Evolutionary conservation across 2,113 vertebrate species (phyloP).

Genomic region (Peromyscus polionotus): DNA sequence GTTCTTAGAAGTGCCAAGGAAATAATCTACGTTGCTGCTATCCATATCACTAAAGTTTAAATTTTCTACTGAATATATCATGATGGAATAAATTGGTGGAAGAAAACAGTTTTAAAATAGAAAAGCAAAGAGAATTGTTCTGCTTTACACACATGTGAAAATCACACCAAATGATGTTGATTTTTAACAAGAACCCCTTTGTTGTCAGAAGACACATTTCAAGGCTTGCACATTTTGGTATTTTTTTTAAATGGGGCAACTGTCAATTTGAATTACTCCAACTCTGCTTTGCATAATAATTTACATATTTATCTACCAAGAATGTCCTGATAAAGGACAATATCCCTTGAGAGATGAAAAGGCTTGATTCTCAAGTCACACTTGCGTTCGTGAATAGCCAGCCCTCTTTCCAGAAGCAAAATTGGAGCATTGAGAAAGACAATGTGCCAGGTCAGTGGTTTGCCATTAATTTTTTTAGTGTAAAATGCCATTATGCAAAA

Average conservation of each 20-base stretch:
- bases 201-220: conserved; percentile 73
- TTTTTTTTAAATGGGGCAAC: conserved; percentile 65
- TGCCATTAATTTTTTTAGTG: conserved; percentile 56
- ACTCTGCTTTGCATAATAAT: conserved; percentile 81
- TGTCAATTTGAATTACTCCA: conserved; percentile 82
- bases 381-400: conserved; percentile 71
- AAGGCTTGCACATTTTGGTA: conserved; percentile 69
- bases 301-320: conserved; percentile 82
- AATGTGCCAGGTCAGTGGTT: conserved; percentile 55
- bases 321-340: conserved; percentile 77
- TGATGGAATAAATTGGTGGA: not conserved
- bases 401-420: conserved; percentile 40
- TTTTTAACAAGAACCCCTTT: conserved; percentile 72
- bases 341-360: conserved; percentile 77
- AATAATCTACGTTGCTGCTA: conserved; percentile 28
- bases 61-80: conserved; percentile 20
- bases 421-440: conserved; percentile 67
- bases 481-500: conserved; percentile 69
- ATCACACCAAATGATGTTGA: conserved; percentile 68
- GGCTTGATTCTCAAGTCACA: conserved; percentile 72
- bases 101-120: conserved; percentile 17
- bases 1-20: conserved; percentile 14
- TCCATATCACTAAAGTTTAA: not conserved
- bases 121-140: conserved; percentile 49
- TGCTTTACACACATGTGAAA: conserved; percentile 63